These are phyloP conservation scores for Pseudorectes ferrugineus DNA, from an alignment of 2,113 vertebrate genomes.

Conservation along the genomic window DNA sequence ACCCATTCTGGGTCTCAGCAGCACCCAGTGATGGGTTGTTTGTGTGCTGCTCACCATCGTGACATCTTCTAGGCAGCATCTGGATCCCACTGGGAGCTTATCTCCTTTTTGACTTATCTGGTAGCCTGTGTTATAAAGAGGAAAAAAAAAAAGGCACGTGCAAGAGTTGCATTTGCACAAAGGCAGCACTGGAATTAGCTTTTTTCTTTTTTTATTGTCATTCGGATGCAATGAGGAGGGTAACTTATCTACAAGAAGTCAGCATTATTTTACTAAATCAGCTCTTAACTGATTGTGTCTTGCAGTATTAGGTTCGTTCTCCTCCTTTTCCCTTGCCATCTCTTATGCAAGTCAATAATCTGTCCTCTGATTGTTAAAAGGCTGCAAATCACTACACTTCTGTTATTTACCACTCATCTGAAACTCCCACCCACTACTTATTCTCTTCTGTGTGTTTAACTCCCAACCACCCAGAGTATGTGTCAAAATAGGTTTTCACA, in stretches of 20 bases:
- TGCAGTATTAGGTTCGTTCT: background rate
- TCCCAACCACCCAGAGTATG: background rate
- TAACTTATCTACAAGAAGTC: background rate
- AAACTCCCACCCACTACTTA: background rate
- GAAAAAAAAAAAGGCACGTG: rapidly evolving
- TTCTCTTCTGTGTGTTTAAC: background rate
- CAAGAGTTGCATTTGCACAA: background rate
- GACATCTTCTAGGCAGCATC: background rate
- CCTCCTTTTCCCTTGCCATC: background rate
- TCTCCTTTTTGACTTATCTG: background rate
- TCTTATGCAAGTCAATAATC: background rate
- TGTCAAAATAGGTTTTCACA: background rate
- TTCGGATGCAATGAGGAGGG: background rate
- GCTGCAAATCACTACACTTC: background rate
- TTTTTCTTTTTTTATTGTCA: background rate
- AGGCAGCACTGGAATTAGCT: background rate
- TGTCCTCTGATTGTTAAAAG: background rate
- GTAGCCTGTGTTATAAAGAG: background rate
- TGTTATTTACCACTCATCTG: constrained; percentile 33
- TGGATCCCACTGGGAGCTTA: background rate
- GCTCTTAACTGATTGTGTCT: background rate
- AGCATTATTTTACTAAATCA: background rate
- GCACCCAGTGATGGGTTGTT: background rate
- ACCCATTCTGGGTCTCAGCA: background rate
- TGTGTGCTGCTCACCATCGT: rapidly evolving